phyloP scores from a whole-genome alignment of 2,113 vertebrate genomes.

The Pachyramphus minor region DNA sequence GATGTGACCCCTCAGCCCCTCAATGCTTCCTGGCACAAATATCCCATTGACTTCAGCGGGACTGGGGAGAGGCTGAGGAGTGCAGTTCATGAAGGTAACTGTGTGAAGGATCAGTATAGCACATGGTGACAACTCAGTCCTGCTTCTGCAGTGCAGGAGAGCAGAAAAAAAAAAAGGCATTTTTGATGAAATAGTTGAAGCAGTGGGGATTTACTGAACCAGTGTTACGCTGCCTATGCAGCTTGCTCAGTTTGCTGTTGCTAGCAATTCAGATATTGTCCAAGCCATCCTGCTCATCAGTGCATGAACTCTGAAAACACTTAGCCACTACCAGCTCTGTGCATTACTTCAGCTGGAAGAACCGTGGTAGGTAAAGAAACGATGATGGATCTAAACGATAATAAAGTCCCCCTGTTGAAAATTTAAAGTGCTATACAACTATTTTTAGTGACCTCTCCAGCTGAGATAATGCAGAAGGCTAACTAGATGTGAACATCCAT shows the following conservation, averaged over 20 bases:
- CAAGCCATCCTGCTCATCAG: conserved; percentile 55
- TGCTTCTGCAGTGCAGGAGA: not conserved
- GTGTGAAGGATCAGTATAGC: not conserved
- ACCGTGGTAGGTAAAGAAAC: conserved; percentile 31
- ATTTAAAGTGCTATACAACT: conserved; percentile 57
- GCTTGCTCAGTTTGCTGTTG: conserved; percentile 36
- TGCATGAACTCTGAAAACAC: conserved; percentile 62
- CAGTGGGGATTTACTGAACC: conserved; percentile 9
- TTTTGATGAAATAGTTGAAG: conserved; percentile 13
- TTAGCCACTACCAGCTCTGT: conserved; percentile 47
- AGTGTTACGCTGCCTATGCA: not conserved
- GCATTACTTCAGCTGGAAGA: conserved; percentile 66
- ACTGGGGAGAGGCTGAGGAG: not conserved
- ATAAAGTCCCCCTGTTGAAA: conserved; percentile 61
- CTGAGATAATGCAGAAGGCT: conserved; percentile 63
- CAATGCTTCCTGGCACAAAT: not conserved
- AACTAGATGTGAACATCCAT: conserved; percentile 46
- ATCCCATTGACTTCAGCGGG: not conserved
- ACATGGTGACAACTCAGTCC: not conserved
- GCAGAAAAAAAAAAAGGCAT: not conserved
- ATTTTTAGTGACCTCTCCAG: conserved; percentile 67
- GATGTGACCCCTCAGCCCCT: not conserved
- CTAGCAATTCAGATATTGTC: conserved; percentile 44
- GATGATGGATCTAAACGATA: conserved; percentile 59
- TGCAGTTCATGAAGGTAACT: accelerated